Evolutionary conservation across 2,113 vertebrate species (phyloP).

Genomic region (Laterallus jamaicensis): DNA sequence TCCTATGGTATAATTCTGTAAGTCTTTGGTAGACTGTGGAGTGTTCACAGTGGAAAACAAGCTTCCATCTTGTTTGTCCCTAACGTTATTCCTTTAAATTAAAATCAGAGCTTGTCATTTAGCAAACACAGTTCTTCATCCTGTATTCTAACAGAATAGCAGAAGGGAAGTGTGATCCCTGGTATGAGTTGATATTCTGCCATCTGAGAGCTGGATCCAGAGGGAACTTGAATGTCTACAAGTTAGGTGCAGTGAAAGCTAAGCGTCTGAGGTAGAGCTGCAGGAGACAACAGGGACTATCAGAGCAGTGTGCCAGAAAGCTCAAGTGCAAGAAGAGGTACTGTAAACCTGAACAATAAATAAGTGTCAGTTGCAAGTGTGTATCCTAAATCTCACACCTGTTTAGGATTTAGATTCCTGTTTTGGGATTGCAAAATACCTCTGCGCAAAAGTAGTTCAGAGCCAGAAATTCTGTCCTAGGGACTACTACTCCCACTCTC

Average conservation of each 20-base stretch:
- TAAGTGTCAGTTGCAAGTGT: neutral
- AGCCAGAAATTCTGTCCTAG: neutral
- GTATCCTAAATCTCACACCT: neutral
- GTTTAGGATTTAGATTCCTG: neutral
- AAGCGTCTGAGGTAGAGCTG: neutral
- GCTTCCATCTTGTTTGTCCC: neutral
- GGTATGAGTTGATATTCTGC: neutral
- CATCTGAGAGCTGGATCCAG: neutral
- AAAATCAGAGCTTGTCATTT: neutral
- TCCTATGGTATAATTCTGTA: rapidly evolving
- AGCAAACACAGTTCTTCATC: neutral
- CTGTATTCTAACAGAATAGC: neutral
- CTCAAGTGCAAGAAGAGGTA: neutral
- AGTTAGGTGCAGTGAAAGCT: neutral
- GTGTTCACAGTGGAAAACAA: neutral
- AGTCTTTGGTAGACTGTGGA: neutral
- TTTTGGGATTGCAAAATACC: neutral
- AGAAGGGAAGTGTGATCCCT: neutral
- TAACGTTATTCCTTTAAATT: neutral
- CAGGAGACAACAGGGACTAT: neutral
- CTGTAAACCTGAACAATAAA: neutral
- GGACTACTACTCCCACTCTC: neutral
- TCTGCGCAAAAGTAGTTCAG: neutral
- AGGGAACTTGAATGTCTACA: neutral
- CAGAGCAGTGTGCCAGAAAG: neutral